Conservation (phyloP, 2,797 vertebrate genomes). For the Myotis myotis region DNA sequence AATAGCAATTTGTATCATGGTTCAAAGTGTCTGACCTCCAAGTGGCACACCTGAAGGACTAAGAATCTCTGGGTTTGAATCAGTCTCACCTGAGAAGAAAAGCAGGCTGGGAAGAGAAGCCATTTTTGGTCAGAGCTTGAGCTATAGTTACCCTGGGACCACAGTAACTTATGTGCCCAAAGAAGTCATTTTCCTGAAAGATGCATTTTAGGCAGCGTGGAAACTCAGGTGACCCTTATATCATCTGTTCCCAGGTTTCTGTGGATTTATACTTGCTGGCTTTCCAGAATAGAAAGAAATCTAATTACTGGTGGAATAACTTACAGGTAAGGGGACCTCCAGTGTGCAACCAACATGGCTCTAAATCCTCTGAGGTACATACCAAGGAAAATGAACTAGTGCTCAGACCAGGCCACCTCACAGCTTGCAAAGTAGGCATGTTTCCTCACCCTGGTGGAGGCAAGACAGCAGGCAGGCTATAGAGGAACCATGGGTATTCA, state of each 20-base stretch:
- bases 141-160: constrained; percentile 58
- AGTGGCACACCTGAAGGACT: neutral
- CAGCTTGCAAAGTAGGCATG: neutral
- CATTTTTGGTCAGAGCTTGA: constrained; percentile 47
- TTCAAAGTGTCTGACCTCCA: neutral
- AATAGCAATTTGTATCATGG: neutral
- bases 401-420: neutral
- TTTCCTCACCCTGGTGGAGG: neutral
- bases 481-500: neutral
- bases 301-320: constrained; percentile 77
- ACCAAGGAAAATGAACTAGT: neutral
- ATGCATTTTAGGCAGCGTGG: constrained; percentile 66
- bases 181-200: constrained; percentile 77
- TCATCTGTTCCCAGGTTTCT: constrained; percentile 66
- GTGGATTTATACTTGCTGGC: constrained; percentile 64
- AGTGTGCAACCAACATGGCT: neutral
- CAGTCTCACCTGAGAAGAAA: neutral
- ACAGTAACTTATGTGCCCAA: constrained; percentile 63
- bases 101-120: neutral
- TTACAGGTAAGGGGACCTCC: constrained; percentile 64
- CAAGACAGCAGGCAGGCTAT: neutral
- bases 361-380: constrained; percentile 47
- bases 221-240: constrained; percentile 68
- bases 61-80: neutral
- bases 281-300: constrained; percentile 69